Evolutionary conservation across 2,888 invertebrate species (phyloP).

Genomic region (Heliothis peltigera): DNA sequence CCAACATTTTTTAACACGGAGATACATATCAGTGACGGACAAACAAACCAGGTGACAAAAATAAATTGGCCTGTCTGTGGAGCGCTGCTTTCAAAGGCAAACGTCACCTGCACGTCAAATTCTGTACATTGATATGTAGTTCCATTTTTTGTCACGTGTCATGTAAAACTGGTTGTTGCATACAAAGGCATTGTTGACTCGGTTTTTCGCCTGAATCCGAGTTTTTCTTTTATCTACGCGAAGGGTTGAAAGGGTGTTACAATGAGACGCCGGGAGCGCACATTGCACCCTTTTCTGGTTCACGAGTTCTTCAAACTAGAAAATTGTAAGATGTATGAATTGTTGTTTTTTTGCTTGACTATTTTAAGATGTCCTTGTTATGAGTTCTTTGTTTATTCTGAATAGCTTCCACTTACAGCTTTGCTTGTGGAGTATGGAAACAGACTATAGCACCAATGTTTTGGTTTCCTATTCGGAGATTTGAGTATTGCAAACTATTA

Average conservation of each 20-base stretch:
- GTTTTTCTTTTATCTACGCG: conserved; percentile 62
- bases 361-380: conserved; percentile 22
- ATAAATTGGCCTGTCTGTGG: conserved; percentile 8
- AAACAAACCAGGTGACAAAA: conserved; percentile 18
- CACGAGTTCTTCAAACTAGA: conserved; percentile 33
- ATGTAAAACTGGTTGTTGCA: conserved; percentile 12
- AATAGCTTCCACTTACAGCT: not conserved
- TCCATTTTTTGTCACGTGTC: conserved; percentile 28
- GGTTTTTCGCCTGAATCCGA: conserved; percentile 60
- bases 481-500: too few species aligned
- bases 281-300: conserved; percentile 41
- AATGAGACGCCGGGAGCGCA: conserved; percentile 38
- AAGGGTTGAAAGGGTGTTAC: conserved; percentile 56
- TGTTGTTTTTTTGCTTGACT: conserved; percentile 23
- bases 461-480: too few species aligned
- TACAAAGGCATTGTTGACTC: conserved; percentile 66
- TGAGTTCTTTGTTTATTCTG: not conserved
- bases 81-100: not conserved
- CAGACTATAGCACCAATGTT: too few species aligned
- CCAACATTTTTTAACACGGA: conserved; percentile 39
- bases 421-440: too few species aligned
- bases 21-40: conserved; percentile 39
- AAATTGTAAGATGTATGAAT: conserved; percentile 19
- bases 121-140: conserved; percentile 9
- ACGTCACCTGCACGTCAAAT: not conserved